These are phyloP conservation scores for Hypsibius dujardini DNA, from an alignment of 1,140 invertebrate genomes.

Conservation along the genomic window DNA sequence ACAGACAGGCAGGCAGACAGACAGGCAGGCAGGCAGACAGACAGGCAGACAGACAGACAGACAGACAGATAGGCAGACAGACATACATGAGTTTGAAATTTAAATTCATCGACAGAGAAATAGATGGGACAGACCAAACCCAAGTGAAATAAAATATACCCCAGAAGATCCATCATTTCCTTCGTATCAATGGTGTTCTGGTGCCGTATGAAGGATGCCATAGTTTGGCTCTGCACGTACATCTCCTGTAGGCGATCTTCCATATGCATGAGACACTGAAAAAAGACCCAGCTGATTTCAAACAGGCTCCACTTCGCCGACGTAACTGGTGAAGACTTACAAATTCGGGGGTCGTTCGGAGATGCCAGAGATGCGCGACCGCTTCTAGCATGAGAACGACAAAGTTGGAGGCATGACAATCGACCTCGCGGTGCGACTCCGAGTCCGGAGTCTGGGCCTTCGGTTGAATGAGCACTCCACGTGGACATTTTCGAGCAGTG, in stretches of 20 bases:
- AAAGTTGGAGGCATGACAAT: conserved; percentile 44
- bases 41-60: background rate
- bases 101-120: background rate
- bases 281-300: conserved; percentile 24
- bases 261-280: conserved; percentile 60
- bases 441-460: too few relatives aligned
- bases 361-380: conserved; percentile 51
- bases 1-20: too few relatives aligned
- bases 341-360: conserved; percentile 45
- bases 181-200: background rate
- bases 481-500: background rate
- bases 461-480: too few relatives aligned
- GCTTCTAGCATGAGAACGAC: conserved; percentile 66
- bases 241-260: conserved; percentile 66
- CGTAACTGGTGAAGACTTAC: conserved; percentile 35
- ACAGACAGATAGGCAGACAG: background rate
- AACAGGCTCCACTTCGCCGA: background rate
- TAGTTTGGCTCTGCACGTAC: conserved; percentile 61
- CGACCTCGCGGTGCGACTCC: background rate
- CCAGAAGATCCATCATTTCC: background rate
- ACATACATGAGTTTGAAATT: background rate
- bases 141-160: background rate
- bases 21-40: background rate
- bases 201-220: conserved; percentile 36
- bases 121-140: background rate